phyloP scores from a whole-genome alignment of 2,113 vertebrate genomes.

The Cercocebus atys region DNA sequence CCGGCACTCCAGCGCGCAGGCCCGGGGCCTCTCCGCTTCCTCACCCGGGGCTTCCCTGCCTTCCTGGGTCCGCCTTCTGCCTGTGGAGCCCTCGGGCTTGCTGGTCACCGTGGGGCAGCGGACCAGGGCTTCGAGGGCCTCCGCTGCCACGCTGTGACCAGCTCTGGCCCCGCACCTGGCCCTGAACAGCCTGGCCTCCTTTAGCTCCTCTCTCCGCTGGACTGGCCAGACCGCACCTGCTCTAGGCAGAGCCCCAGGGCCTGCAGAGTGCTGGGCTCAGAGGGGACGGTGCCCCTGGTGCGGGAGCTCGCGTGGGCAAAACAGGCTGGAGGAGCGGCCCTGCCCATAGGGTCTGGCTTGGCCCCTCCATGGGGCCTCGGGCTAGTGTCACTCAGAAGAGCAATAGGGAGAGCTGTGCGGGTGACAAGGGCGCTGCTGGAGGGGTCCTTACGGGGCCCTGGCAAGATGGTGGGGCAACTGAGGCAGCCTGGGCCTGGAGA shows the following conservation, averaged over 20 bases:
- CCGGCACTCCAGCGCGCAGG: too few species aligned
- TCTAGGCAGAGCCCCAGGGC: not conserved
- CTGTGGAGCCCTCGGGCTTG: not conserved
- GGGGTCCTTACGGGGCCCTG: not conserved
- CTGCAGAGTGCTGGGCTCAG: not conserved
- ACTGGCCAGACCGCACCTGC: not conserved
- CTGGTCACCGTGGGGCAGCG: not conserved
- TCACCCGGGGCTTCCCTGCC: not conserved
- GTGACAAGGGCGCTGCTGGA: not conserved
- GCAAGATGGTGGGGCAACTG: not conserved
- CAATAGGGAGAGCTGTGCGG: not conserved
- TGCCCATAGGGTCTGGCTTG: not conserved
- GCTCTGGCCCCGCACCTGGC: not conserved
- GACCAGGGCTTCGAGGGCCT: not conserved
- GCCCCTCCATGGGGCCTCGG: not conserved
- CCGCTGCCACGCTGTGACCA: slow-evolving; percentile 24
- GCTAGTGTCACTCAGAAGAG: not conserved
- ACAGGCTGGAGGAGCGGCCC: not conserved
- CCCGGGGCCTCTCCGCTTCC: too few species aligned
- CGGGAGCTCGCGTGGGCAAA: not conserved
- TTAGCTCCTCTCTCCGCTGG: not conserved
- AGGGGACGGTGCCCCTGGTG: not conserved
- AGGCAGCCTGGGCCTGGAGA: not conserved
- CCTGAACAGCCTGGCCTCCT: not conserved
- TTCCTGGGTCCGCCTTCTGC: not conserved